Percentiles rank a stretch among this genome's conserved stretches.
Evolutionary conservation across 2,113 vertebrate genomes (phyloP).

Genomic region (Paralichthys olivaceus): DNA sequence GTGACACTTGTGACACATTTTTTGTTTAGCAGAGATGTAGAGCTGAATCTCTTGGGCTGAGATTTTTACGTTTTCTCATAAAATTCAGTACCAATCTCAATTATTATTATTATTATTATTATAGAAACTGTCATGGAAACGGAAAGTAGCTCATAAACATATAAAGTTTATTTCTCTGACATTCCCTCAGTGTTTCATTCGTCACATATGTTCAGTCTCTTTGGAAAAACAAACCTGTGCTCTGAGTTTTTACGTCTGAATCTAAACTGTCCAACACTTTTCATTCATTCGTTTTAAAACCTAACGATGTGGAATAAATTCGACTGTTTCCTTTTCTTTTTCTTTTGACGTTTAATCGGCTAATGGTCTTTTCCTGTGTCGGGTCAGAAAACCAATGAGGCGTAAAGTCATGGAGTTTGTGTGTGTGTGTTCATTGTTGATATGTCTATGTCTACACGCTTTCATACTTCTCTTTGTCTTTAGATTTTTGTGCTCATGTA

Average conservation of each 20-base stretch:
- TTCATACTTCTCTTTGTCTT: slow-evolving; percentile 5
- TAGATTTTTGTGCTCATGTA: background rate
- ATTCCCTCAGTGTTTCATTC: background rate
- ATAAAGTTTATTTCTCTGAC: background rate
- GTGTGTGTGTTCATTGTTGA: slow-evolving; percentile 22
- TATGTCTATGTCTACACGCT: slow-evolving; percentile 42
- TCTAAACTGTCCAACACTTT: slow-evolving; percentile 2
- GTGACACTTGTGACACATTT: too few species aligned
- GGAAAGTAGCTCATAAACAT: too few species aligned
- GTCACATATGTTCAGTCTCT: background rate
- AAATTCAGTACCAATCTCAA: too few species aligned
- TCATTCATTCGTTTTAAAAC: background rate
- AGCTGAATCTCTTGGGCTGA: too few species aligned
- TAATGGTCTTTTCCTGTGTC: background rate
- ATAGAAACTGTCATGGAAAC: too few species aligned
- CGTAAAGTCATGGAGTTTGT: background rate
- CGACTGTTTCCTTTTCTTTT: background rate
- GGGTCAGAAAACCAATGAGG: background rate
- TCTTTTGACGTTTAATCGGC: background rate
- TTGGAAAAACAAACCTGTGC: slow-evolving; percentile 29
- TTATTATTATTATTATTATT: too few species aligned
- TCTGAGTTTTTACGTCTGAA: background rate
- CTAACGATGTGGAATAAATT: background rate
- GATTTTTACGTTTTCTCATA: too few species aligned
- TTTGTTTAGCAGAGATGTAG: too few species aligned